phyloP scores from a whole-genome alignment of 1,140 invertebrate genomes.

The Polyergus mexicanus region DNA sequence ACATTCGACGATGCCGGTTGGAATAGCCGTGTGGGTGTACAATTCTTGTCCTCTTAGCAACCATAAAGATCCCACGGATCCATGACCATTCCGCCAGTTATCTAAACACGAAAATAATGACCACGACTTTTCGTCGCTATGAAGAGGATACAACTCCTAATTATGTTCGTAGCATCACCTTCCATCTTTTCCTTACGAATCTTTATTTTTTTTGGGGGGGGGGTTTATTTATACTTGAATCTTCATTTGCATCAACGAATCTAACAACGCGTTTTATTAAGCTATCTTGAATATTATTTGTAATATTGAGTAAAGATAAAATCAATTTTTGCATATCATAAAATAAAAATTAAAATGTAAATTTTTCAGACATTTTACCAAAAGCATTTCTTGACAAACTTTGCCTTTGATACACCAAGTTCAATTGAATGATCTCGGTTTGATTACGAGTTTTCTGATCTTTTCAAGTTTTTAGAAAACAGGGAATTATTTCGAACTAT shows the following conservation, averaged over 20 bases:
- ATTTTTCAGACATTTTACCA: not conserved
- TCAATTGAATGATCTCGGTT: not conserved
- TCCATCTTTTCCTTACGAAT: slow-evolving; percentile 31
- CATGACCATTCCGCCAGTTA: slow-evolving; percentile 77
- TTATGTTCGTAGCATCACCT: slow-evolving; percentile 77
- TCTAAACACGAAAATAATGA: slow-evolving; percentile 86
- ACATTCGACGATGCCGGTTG: slow-evolving; percentile 45
- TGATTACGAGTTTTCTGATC: not conserved
- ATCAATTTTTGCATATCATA: not conserved
- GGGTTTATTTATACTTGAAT: slow-evolving; percentile 44
- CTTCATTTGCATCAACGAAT: not conserved
- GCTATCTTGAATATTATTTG: not conserved
- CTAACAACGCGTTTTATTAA: not conserved
- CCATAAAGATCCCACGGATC: slow-evolving; percentile 65
- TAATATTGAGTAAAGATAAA: not conserved
- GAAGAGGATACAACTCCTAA: slow-evolving; percentile 84
- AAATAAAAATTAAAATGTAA: not conserved
- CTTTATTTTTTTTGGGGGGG: slow-evolving; percentile 48
- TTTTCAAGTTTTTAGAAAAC: not conserved
- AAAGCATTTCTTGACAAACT: not conserved
- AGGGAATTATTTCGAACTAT: not conserved
- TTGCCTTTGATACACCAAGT: not conserved
- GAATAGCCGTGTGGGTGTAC: slow-evolving; percentile 68
- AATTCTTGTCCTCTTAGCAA: slow-evolving; percentile 65
- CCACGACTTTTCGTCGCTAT: slow-evolving; percentile 79